Percentiles rank a stretch among this genome's conserved stretches.
Evolutionary conservation across 2,113 vertebrate genomes (phyloP).

Genomic region (Aviceda subcristata): DNA sequence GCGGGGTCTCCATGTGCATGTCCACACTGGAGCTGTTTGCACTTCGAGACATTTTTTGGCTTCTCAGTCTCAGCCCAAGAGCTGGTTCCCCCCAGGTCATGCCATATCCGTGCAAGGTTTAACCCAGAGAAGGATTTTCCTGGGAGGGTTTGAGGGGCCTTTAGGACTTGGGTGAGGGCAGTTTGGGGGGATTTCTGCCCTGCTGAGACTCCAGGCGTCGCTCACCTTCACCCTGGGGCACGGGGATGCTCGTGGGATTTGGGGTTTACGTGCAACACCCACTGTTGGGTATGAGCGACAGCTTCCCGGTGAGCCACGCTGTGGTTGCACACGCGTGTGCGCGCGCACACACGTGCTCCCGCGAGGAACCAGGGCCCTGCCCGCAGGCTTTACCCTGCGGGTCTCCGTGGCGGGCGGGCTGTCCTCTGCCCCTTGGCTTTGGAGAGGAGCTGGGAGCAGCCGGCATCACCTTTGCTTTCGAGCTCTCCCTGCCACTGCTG

Average conservation of each 20-base stretch:
- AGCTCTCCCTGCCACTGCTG: not conserved
- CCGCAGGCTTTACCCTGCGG: not conserved
- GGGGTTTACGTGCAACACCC: not conserved
- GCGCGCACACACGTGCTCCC: rapidly evolving
- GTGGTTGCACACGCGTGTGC: not conserved
- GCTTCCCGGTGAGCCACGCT: not conserved
- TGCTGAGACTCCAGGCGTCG: not conserved
- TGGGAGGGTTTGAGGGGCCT: not conserved
- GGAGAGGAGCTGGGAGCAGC: not conserved
- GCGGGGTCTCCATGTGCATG: rapidly evolving
- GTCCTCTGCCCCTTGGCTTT: not conserved
- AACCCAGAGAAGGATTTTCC: not conserved
- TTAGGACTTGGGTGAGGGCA: not conserved
- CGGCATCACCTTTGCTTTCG: not conserved
- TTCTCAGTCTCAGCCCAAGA: not conserved
- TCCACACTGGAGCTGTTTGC: not conserved
- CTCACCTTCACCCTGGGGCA: not conserved
- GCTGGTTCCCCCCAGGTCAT: not conserved
- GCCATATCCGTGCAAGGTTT: not conserved
- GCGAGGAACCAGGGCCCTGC: not conserved
- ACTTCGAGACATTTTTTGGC: not conserved
- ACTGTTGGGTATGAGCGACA: not conserved
- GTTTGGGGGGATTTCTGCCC: not conserved
- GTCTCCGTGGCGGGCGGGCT: not conserved
- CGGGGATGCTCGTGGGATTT: not conserved